Percentiles rank a stretch among this genome's conserved stretches.
Evolutionary conservation across 2,888 invertebrate genomes (phyloP).

Genomic region (Dynastes maya): DNA sequence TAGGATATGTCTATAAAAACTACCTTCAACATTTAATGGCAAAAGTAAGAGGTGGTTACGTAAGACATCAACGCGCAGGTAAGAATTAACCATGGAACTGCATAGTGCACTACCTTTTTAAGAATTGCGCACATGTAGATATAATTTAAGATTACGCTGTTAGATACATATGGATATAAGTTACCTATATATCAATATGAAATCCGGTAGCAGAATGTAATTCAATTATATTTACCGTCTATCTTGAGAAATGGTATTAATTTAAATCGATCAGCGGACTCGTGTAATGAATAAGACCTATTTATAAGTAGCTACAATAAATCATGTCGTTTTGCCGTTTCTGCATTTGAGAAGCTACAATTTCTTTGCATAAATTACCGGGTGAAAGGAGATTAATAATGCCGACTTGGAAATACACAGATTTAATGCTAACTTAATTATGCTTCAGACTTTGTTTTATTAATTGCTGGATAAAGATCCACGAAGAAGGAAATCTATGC

Average conservation of each 20-base stretch:
- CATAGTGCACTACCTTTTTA: too few species aligned
- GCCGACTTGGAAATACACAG: conserved; percentile 38
- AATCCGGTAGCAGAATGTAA: conserved; percentile 6
- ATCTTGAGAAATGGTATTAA: conserved; percentile 15
- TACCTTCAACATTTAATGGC: too few species aligned
- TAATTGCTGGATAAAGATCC: conserved; percentile 50
- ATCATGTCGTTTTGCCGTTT: conserved; percentile 36
- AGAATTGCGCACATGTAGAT: too few species aligned
- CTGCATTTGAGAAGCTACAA: conserved; percentile 31
- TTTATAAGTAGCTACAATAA: conserved; percentile 32
- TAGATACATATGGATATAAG: too few species aligned
- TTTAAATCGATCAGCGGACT: conserved; percentile 13
- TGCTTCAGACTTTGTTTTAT: conserved; percentile 51
- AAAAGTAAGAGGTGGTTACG: too few species aligned
- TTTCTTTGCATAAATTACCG: conserved; percentile 41
- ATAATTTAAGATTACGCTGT: too few species aligned
- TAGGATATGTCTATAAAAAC: too few species aligned
- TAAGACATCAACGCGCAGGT: too few species aligned
- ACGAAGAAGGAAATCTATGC: conserved; percentile 21
- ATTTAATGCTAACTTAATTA: conserved; percentile 53
- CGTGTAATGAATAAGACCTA: conserved; percentile 41
- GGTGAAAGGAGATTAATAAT: conserved; percentile 47
- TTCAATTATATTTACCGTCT: conserved; percentile 17
- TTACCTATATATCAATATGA: neutral
- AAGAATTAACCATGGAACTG: too few species aligned